These are phyloP conservation scores for Chelmon rostratus DNA, from an alignment of 2,797 vertebrate species.

Conservation along the genomic window DNA sequence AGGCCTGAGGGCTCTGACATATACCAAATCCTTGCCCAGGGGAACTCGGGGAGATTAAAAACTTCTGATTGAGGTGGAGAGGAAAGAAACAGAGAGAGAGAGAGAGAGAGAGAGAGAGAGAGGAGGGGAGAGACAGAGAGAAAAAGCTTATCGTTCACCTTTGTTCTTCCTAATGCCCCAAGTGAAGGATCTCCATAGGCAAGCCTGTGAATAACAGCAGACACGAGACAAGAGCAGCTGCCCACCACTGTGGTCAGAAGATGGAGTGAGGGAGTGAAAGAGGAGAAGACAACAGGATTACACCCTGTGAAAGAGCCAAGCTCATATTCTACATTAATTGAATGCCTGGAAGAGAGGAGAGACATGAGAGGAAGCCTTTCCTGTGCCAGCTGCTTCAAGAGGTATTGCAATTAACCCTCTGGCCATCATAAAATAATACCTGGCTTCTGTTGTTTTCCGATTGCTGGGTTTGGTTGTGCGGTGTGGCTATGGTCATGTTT, in stretches of 20 bases:
- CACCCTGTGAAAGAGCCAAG: slow-evolving; percentile 64
- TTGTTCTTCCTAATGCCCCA: slow-evolving; percentile 77
- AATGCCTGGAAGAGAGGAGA: slow-evolving; percentile 71
- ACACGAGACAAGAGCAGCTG: slow-evolving; percentile 63
- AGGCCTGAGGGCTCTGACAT: slow-evolving; percentile 77
- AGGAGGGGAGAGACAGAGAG: slow-evolving; percentile 43
- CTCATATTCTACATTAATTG: slow-evolving; percentile 77
- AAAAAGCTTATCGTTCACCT: slow-evolving; percentile 76
- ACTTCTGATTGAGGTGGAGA: slow-evolving; percentile 80
- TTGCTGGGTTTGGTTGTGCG: slow-evolving; percentile 47
- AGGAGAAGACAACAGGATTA: slow-evolving; percentile 64
- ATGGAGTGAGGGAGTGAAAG: slow-evolving; percentile 73
- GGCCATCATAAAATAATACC: slow-evolving; percentile 74
- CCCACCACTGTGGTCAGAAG: slow-evolving; percentile 66
- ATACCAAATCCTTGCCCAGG: slow-evolving; percentile 75
- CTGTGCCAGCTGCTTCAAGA: slow-evolving; percentile 74
- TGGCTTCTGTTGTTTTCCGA: slow-evolving; percentile 60
- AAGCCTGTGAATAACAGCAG: slow-evolving; percentile 64
- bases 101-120: slow-evolving; percentile 30
- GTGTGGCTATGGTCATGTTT: slow-evolving; percentile 77
- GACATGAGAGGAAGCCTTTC: slow-evolving; percentile 78
- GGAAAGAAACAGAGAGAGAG: slow-evolving; percentile 64
- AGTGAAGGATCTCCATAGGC: slow-evolving; percentile 74
- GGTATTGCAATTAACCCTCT: slow-evolving; percentile 76
- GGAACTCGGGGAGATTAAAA: slow-evolving; percentile 78